Evolutionary conservation across 92 coral and sea anemone species (phyloP), one percentile per base, ranked within the genome.

Genomic region (Anthopleura xanthogrammica): DNA sequence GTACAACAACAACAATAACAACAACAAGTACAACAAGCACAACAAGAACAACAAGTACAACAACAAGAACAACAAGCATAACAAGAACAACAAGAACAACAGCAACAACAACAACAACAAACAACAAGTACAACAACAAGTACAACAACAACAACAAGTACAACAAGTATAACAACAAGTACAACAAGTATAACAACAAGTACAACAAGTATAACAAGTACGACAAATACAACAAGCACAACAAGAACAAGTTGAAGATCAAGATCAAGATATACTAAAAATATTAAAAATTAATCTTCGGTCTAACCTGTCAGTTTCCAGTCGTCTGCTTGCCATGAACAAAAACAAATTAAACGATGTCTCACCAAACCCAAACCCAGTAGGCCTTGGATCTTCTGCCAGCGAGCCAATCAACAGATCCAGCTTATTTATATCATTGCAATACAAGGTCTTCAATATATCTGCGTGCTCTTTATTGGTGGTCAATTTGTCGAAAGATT

Each of bases 281-380:
- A 29, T 29, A 29, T 29, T 29, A 29, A 29, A 29, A 29, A 29
- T 29, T 29, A 29, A 29, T 29, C 36, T 29, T 29, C 36, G 36
- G 36, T 52, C 2, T 46, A 60, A 93, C 98, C 98, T 89, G 80
- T 93, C 98, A 4, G 92, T 55, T 54, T 91, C 87, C n/a, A 93
- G 85, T 23, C 98, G 85, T 73, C 98, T 79, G 80, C 93, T 91
- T 12, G 98, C 98, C 98, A 93, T 93, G 56, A 87, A 65, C 57
- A 93, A 72, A 79, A 93, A 93, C 55, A 93, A 46, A 41, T 84
- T 90, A 42, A 93, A 93, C 5, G 91, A 84, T 12, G 98, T 93
- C 72, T 93, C 98, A 19, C 95, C 94, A 87, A 93, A 93, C 22
- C 98, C 98, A 83, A 75, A 93, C 12, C 98, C 98, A 72, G 78